Evolutionary conservation across 2,113 vertebrate species (phyloP).

Genomic region (Microcebus tavaratra): DNA sequence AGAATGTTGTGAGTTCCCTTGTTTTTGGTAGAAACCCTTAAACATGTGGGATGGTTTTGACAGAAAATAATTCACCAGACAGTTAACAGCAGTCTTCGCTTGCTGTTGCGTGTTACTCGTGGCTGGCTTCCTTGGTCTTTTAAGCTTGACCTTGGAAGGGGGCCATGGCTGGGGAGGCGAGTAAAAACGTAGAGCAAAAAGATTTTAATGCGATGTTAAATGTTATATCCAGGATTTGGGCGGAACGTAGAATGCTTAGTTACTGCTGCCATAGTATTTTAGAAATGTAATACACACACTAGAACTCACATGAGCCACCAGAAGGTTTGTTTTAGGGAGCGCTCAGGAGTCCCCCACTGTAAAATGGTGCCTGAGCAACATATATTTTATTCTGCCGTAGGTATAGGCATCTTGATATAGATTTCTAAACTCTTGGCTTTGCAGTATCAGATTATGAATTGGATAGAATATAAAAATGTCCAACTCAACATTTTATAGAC

Average conservation of each 20-base stretch:
- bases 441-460: not conserved
- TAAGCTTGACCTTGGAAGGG: constrained; percentile 25
- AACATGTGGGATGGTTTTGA: constrained; percentile 39
- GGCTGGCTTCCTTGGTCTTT: not conserved
- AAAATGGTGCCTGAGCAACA: not conserved
- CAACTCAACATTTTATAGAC: not conserved
- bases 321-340: not conserved
- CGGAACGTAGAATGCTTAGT: not conserved
- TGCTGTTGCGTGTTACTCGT: not conserved
- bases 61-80: constrained; percentile 36
- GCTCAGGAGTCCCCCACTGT: not conserved
- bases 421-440: not conserved
- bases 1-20: constrained; percentile 38
- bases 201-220: not conserved
- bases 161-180: not conserved
- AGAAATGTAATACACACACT: not conserved
- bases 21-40: constrained; percentile 52
- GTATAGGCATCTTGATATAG: not conserved
- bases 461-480: not conserved
- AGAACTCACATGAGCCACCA: not conserved
- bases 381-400: not conserved
- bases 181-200: not conserved
- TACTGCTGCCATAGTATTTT: not conserved
- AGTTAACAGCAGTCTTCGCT: not conserved
- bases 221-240: not conserved